Base-by-base conservation (phyloP, 2,888 invertebrate species). In the Polyommatus iphigenia region DNA sequence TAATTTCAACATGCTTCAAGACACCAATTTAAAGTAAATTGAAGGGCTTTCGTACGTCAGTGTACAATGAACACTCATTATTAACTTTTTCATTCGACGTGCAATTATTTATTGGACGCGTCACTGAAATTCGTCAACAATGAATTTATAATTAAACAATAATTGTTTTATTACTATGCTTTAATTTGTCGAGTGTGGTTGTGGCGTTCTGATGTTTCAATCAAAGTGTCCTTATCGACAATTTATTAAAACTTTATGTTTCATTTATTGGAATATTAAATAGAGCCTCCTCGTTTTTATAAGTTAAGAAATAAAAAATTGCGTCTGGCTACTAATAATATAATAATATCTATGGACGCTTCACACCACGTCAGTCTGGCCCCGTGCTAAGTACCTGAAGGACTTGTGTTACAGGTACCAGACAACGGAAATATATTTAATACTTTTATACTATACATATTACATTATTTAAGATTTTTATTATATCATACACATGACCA, bases 41-140 rank as follows among this genome's bases (percentile, higher is more conserved):
- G 24, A 24, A 15, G 32, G 6, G 46, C 46, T 29, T 62, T 29
- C 24, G 46, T 46, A 15, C 7, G 18, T 50, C 59, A 78, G 29
- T 41, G 54, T 46, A 71, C 57, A 71, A 73, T 72, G 77, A 59
- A 59, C 59, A 59, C 73, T 78, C 59, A 78, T 59, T 73, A 77
- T 77, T 59, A 72, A 77, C 72, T 73, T 78, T 62, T 73, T 59
- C 67, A 78, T 59, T 78, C 72, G 46, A 59, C 59, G 24, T 59
- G 73, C 41, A 73, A 75, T 77, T 57, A 77, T 77, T 67, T 29
- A 67, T 73, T 54, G 36, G 36, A 41, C 20, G 54, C 57, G 83
- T 82, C 81, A 80, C 81, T 79, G 80, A 78, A 79, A 79, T 81
- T 78, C 78, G 79, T 80, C 79, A 80, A 83, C 80, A 81, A 79